phyloP scores from a whole-genome alignment of 2,797 vertebrate genomes.

The Acipenser ruthenus region DNA sequence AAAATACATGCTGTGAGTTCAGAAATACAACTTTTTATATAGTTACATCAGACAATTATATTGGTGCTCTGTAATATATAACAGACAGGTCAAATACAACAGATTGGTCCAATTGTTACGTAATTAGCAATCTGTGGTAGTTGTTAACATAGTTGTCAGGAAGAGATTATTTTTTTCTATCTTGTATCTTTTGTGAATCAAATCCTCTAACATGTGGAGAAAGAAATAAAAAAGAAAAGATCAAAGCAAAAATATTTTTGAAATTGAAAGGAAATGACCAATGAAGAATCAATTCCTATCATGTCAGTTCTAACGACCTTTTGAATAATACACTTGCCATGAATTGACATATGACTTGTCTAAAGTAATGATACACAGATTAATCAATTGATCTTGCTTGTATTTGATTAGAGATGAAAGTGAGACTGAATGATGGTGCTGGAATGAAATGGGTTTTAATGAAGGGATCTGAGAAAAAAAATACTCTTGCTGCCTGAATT shows the following conservation, averaged over 20 bases:
- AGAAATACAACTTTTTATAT: too few species aligned
- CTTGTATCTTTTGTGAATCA: neutral
- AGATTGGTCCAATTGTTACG: too few species aligned
- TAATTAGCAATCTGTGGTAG: too few species aligned
- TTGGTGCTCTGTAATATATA: too few species aligned
- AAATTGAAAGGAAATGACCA: neutral
- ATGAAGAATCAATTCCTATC: neutral
- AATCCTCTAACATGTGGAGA: neutral
- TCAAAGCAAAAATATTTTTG: conserved; percentile 1
- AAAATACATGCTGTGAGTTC: too few species aligned
- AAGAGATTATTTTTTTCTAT: neutral
- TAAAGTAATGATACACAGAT: neutral
- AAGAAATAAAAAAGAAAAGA: neutral
- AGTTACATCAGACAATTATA: too few species aligned
- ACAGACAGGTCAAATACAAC: too few species aligned
- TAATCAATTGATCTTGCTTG: conserved; percentile 6
- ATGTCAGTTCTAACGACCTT: neutral
- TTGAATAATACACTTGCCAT: neutral
- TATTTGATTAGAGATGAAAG: conserved; percentile 5
- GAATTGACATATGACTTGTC: neutral
- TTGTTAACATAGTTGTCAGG: too few species aligned
- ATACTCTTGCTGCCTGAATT: neutral
- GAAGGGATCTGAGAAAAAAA: neutral
- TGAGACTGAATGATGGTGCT: neutral
- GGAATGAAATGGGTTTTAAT: conserved; percentile 4